Base-by-base conservation (phyloP, 2,888 invertebrate species). In the Cerastis leucographa region DNA sequence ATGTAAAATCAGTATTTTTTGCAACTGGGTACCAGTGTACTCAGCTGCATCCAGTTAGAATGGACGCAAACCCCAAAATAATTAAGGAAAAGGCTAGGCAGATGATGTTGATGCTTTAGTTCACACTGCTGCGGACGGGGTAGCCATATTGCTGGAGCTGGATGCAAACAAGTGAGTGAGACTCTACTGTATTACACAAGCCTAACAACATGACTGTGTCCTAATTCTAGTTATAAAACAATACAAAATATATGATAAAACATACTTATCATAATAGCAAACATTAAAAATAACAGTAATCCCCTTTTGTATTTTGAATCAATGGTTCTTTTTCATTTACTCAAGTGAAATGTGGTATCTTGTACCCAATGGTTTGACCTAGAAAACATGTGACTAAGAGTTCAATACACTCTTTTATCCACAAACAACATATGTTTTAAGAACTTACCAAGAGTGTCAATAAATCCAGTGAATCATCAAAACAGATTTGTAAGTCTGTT, bases 381-480 rank as follows among this genome's bases (percentile, higher is more conserved):
- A 51, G 42, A 44, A 51, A n/a, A 42, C 25, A 71, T 12, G n/a
- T 46, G 44, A 40, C 4, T 49, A 78, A 42, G 56, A 69, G 76
- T 59, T 61, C 25, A 51, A 44, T 78, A 35, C 14, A 35, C 42
- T 78, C 9, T 14, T 51, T 7, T 22, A 51, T 51, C 1, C 6
- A 61, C 14, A 61, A 42, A 22, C 7, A 54, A 78, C 7, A 70
- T 12, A 29, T 19, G 40, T 29, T 35, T 54, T 49, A 64, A 22
- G 65, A 12, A 79, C 94, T 94, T 89, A 97, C 97, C 92, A 97
- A 87, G 7, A 97, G 90, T 70, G 95, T 95, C 74, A 97, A 88
- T 72, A 97, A 95, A 86, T 98, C 98, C 46, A 97, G 93, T 75
- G 97, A 97, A 90, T 98, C 98, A 95, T 98, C 98, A 90, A 97